Evolutionary conservation across 2,113 vertebrate species (phyloP), one percentile per base, ranked within the genome.

Genomic region (Festucalex cinctus): DNA sequence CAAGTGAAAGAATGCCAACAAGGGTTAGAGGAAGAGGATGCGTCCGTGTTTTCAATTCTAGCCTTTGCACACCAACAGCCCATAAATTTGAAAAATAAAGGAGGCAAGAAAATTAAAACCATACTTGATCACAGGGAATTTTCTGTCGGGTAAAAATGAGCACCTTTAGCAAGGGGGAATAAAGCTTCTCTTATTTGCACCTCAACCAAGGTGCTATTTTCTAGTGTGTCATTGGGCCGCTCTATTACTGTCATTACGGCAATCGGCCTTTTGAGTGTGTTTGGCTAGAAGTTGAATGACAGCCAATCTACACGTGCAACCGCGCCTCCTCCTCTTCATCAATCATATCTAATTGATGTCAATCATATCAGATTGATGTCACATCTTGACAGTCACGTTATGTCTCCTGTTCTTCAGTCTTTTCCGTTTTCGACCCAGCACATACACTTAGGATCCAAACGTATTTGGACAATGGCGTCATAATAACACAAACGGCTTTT

Each of bases 161-260:
- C 86, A 88, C 88, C 86, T 88, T 89, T 56, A 69, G 76, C 68
- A 8, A 60, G 66, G 69, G 56, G 66, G 24, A 68, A 41, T 48
- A 66, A 85, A 85, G 71, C 82, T 73, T 85, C 69, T 64, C 83
- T 85, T 77, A 88, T 90, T 92, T 89, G 80, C 81, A 49, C 71
- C 75, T 73, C 5, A 51, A 70, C 62, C 84, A 78, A 75, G 78
- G 82, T 77, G 73, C 82, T 79, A 74, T 87, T 87, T 86, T 88
- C 78, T 76, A 76, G 80, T 83, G 83, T 84, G 81, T 88, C 88
- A 85, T 77, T 36, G 32, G 65, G 69, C 63, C 17, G 53, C 65
- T 87, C 71, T 88, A 89, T 89, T 83, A 88, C 87, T 88, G 89
- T 91, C 86, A 90, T 91, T 91, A 91, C 53, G 26, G 83, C 77